Evolutionary conservation across 1,140 invertebrate genomes (phyloP), one percentile per base, ranked within the genome.

Genomic region (Eupristina koningsbergeri): DNA sequence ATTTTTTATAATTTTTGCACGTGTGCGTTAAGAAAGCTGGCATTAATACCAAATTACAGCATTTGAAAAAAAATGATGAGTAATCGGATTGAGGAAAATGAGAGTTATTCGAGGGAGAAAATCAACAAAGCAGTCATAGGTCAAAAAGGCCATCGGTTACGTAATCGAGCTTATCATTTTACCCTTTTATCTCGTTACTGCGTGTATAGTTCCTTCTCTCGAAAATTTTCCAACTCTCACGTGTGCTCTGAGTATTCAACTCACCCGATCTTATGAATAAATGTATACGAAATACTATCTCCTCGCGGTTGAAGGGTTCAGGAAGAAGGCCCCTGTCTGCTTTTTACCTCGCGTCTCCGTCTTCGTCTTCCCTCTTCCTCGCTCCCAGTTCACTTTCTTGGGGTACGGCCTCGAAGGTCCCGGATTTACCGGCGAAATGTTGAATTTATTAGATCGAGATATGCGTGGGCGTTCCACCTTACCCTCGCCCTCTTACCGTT

Each of bases 361-460:
- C 64, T 78, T 80, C 31, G 50, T 22, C 81, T 85, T 80, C 83
- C 81, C 45, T 71, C 81, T 80, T 58, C 82, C 64, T 83, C 85
- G 83, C 71, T 85, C 78, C 26, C 61, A 69, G 80, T 45, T 79
- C 83, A 78, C 77, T 77, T 73, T 85, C 78, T 82, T 80, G 80
- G 83, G 64, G 85, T 86, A 88, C 88, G 85, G 87, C 85, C 86
- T 84, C 87, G 86, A 86, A 90, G 88, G 89, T 89, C 87, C 88
- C 87, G 90, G 88, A 91, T 91, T 91, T 91, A 91, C 90, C 89
- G 89, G 90, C 91, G 89, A 91, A 92, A 92, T 91, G 91, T 92
- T 91, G 90, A 89, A 92, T 92, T 92, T 92, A 92, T 92, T 92
- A 92, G 91, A 92, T 92, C 91, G 89, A 91, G 91, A 92, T 92